phyloP scores from a whole-genome alignment of 1,140 invertebrate species.

The Stenopsyche tienmushanensis region DNA sequence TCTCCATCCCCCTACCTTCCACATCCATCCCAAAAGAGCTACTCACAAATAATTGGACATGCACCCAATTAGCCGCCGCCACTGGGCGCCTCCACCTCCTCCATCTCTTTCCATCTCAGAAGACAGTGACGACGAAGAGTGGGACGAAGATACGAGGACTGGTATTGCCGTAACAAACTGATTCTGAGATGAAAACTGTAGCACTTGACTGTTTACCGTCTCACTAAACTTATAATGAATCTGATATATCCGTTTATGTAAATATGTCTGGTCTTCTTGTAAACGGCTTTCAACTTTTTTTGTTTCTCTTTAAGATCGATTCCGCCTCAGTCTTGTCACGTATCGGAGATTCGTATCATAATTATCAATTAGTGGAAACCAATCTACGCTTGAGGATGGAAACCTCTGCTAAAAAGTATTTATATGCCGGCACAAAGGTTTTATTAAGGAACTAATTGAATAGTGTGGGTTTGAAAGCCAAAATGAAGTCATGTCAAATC shows the following conservation, averaged over 20 bases:
- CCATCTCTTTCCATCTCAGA: no score
- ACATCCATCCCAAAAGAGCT: slow-evolving; percentile 24
- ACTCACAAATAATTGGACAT: slow-evolving; percentile 42
- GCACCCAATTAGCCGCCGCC: slow-evolving; percentile 41
- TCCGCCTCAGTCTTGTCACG: neutral
- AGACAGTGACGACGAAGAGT: no score
- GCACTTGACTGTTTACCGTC: slow-evolving; percentile 39
- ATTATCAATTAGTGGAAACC: neutral
- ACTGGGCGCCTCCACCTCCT: slow-evolving; percentile 7
- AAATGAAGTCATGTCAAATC: no score
- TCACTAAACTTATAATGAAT: slow-evolving; percentile 40
- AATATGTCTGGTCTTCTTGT: slow-evolving; percentile 20
- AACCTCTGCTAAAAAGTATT: no score
- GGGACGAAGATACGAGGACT: slow-evolving; percentile 7
- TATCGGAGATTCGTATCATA: neutral
- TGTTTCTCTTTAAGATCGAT: neutral
- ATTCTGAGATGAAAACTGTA: slow-evolving; percentile 32
- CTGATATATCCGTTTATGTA: slow-evolving; percentile 39
- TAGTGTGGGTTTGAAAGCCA: no score
- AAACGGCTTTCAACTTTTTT: neutral
- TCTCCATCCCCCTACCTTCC: neutral
- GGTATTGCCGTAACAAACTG: slow-evolving; percentile 23
- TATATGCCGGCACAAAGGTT: no score
- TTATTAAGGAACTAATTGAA: no score
- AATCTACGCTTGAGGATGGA: no score